phyloP scores from a whole-genome alignment of 2,888 invertebrate species.

The Piscicola geometra region DNA sequence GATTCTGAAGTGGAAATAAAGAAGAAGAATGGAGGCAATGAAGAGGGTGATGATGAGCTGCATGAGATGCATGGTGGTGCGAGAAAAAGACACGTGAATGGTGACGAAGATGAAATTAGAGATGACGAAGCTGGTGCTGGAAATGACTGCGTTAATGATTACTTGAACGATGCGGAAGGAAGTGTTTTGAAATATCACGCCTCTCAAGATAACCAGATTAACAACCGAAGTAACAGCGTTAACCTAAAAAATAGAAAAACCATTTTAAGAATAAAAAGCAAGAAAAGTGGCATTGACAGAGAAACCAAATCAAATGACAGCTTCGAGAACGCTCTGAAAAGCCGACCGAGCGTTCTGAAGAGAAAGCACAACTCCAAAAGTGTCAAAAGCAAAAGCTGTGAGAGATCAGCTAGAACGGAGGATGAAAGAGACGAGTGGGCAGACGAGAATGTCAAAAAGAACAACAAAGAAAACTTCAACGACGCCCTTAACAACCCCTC shows the following conservation, averaged over 20 bases:
- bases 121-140: neutral
- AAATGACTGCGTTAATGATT: neutral
- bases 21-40: neutral
- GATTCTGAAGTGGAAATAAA: neutral
- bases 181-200: constrained; percentile 8
- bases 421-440: neutral
- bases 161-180: neutral
- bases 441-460: neutral
- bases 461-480: neutral
- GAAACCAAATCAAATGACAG: neutral
- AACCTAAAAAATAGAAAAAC: neutral
- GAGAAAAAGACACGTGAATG: neutral
- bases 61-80: no score
- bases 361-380: neutral
- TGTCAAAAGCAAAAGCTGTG: no score
- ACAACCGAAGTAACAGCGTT: neutral
- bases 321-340: neutral
- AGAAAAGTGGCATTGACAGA: neutral
- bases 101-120: neutral
- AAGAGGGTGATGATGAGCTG: neutral
- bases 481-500: neutral
- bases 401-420: neutral
- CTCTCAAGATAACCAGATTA: constrained; percentile 3
- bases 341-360: neutral
- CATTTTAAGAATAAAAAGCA: neutral